Evolutionary conservation across 2,888 invertebrate species (phyloP), one percentile per base, ranked within the genome.

Genomic region (Formica aserva): DNA sequence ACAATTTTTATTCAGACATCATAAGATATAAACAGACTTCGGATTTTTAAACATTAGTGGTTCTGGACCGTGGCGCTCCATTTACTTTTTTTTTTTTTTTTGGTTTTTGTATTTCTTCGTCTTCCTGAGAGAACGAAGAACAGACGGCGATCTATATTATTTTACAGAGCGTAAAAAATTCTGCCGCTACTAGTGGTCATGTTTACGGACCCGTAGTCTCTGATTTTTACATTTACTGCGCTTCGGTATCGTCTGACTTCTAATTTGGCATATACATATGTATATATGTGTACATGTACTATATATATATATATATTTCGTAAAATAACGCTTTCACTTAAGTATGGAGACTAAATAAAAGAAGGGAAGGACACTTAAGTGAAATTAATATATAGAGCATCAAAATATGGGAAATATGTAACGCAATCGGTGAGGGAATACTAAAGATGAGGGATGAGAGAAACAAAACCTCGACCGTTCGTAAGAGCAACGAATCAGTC

Each of bases 1-100:
- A 83, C 83, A 83, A 83, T 83, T 83, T 83, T 83, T 83, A 83
- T 83, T 83, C 83, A 83, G 83, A 83, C 83, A 83, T 83, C 77
- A 77, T 83, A 83, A 83, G 83, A 83, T 83, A 83, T 83, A 83
- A 83, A 83, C 83, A 83, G 83, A 83, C 78, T 83, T 83, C 52
- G 78, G 69, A 77, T 83, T 83, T 77, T 83, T 78, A 83, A 83
- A 76, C 55, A 83, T 83, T 78, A 83, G 77, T 77, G 77, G 83
- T 77, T 69, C 81, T 72, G 75, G 74, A 67, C 75, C 75, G 74
- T 74, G 29, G 65, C 57, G 60, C 82, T 84, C 66, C 60, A 82
- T 82, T 66, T 81, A 67, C 13, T 65, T 26, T 66, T 60, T 35
- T 48, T 18, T 63, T 63, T 60, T 1, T 45, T 3, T 57, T 52